Base-by-base conservation (phyloP, 2,888 invertebrate genomes). In the Globia sparganii region DNA sequence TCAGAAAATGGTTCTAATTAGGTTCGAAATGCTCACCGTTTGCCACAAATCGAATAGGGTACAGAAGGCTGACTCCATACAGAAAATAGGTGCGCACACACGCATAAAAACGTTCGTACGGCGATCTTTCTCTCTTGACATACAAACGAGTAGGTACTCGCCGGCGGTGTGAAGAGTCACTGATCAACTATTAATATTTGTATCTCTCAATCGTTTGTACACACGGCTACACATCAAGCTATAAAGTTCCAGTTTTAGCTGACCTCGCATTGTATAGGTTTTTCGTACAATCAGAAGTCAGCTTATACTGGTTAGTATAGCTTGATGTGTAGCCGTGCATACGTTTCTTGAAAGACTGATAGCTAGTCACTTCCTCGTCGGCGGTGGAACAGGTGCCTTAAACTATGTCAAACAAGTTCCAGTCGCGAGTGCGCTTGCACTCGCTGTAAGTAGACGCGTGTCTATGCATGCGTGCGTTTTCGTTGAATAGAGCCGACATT, bases 1-100 rank as follows among this genome's bases (percentile, higher is more conserved):
- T 78, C 80, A 72, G 83, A 78, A 72, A 80, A 85, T 84, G 82
- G 75, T 82, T 78, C 64, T 75, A 78, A 86, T 82, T 78, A 84
- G 65, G 66, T 70, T 37, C 37, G 62, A 43, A 74, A 75, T 77
- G 75, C 58, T 86, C 78, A 74, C 58, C 64, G 61, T 70, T 72
- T 43, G 28, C 25, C 65, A 79, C 21, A 43, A 2, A 5, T 13
- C 37, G 28, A 15, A 37, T 11, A 15, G 0, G 0, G 0, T 8
- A 15, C 58, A 72, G 65, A 79, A 66, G 65, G 21, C 5, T 1
- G 11, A 2, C 5, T 34, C 34, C 18, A 53, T 3, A 53, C 9
- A 53, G 25, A 18, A 18, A 49, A 49, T 25, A 49, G 25, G 25
- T 9, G 21, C 25, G 21, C 25, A 8, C 2, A 9, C 18, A 31